Base-by-base conservation (phyloP, 1,140 invertebrate genomes). In the Pygmarrhopalites habei region DNA sequence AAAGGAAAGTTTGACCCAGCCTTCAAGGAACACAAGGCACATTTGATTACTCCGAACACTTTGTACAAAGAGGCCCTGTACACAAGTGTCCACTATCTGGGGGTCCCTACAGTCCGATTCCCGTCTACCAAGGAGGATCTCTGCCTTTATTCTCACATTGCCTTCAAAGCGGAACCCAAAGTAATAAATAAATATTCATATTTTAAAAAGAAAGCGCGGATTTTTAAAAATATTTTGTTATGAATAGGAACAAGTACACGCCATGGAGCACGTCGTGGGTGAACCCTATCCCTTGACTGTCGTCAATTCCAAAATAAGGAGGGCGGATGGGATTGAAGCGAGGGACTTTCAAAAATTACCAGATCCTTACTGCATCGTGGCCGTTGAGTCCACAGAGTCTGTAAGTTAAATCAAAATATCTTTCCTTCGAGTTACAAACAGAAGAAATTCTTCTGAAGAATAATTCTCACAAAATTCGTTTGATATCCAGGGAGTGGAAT, bases 31-130 rank as follows among this genome's bases (percentile, higher is more conserved):
- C 15, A 23, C 7, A 28, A 32, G 14, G 7, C 51, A 29, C 51
- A 55, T 28, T 55, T 52, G 26, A 53, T 62, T 41, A 65, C 67
- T 1, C 47, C 56, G 12, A 43, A 56, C 2, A 55, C 30, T 26
- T 32, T 69, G 19, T 69, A 66, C 52, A 66, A 64, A 43, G 67
- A 69, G 53, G 64, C 64, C 1, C 47, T 69, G 10, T 69, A 69
- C 61, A 69, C 67, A 19, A 53, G 67, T 25, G 51, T 58, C 25
- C 67, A 69, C 32, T 58, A 61, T 41, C 41, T 69, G 3, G 67
- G 67, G 4, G 21, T 26, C 32, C 67, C 67, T 0, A 63, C 55
- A 23, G n/a, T 39, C 2, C 51, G 61, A 51, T 64, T 57, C 39
- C 67, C 67, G 21, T 44, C 58, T n/a, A 49, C 17, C 21, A 41